phyloP scores from a whole-genome alignment of 2,888 invertebrate genomes.

The Alloplasta piceator region DNA sequence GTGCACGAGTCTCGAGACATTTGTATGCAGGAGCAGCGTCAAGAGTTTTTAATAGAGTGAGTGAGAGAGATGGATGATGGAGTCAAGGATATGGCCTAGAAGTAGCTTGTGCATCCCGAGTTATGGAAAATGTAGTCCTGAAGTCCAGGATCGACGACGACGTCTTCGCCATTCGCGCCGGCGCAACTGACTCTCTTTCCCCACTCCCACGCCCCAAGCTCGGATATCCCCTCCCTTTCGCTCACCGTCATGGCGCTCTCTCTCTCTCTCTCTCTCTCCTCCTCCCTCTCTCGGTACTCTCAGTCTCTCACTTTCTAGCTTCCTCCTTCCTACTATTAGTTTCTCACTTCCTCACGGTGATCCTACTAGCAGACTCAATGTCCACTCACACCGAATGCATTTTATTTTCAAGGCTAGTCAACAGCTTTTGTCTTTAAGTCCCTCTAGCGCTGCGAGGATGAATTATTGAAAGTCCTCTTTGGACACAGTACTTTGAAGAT shows the following conservation, averaged over 20 bases:
- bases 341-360: slow-evolving; percentile 17
- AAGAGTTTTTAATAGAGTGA: slow-evolving; percentile 1
- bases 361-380: slow-evolving; percentile 11
- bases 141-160: slow-evolving; percentile 59
- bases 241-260: not conserved
- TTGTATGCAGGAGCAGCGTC: slow-evolving; percentile 44
- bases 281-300: slow-evolving; percentile 18
- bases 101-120: not conserved
- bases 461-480: too few relatives aligned
- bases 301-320: slow-evolving; percentile 43
- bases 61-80: slow-evolving; percentile 12
- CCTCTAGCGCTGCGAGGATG: too few relatives aligned
- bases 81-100: slow-evolving; percentile 35
- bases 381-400: slow-evolving; percentile 16
- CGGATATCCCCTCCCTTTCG: slow-evolving; percentile 3
- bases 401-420: not conserved
- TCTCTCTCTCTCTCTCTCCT: not conserved
- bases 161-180: slow-evolving; percentile 53
- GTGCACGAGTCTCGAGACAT: slow-evolving; percentile 34
- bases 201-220: not conserved
- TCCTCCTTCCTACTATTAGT: slow-evolving; percentile 35
- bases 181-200: slow-evolving; percentile 59
- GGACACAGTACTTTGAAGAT: too few relatives aligned
- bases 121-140: slow-evolving; percentile 27
- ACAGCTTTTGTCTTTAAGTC: too few relatives aligned